These are phyloP conservation scores for Onychostruthus taczanowskii DNA, from an alignment of 2,113 vertebrate species.

Conservation along the genomic window DNA sequence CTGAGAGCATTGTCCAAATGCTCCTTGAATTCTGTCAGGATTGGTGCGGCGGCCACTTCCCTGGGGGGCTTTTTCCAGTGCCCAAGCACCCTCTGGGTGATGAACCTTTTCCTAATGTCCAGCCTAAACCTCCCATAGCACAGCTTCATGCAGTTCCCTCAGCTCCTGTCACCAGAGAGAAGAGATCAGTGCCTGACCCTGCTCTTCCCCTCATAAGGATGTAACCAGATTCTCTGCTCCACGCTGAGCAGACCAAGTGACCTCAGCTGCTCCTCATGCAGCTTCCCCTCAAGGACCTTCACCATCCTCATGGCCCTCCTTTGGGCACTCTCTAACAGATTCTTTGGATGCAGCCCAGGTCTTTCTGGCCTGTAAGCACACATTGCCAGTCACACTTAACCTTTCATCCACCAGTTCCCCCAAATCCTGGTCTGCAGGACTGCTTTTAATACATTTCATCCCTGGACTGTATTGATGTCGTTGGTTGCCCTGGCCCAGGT, in stretches of 20 bases:
- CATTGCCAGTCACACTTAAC: fast-evolving
- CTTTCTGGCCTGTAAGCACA: fast-evolving
- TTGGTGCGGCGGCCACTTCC: neutral
- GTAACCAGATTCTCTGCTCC: neutral
- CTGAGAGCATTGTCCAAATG: neutral
- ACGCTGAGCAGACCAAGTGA: neutral
- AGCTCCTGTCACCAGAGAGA: neutral
- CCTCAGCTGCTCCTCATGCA: neutral
- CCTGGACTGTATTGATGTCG: neutral
- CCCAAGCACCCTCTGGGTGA: fast-evolving
- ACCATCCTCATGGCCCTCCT: neutral
- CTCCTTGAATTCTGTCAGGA: neutral
- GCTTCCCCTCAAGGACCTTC: neutral
- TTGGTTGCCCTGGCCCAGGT: neutral
- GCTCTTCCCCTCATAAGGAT: too few species aligned
- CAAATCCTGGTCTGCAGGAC: neutral
- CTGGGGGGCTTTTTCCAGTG: neutral
- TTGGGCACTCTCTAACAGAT: neutral
- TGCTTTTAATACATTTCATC: neutral
- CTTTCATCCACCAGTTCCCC: neutral
- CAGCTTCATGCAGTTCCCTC: fast-evolving
- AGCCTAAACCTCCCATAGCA: fast-evolving
- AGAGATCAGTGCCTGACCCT: neutral
- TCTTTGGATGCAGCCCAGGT: neutral
- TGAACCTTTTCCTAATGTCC: fast-evolving